Evolutionary conservation across 37 sponge, comb jelly and placozoan genomes (phyloP).

Genomic region (Geodia barretti): DNA sequence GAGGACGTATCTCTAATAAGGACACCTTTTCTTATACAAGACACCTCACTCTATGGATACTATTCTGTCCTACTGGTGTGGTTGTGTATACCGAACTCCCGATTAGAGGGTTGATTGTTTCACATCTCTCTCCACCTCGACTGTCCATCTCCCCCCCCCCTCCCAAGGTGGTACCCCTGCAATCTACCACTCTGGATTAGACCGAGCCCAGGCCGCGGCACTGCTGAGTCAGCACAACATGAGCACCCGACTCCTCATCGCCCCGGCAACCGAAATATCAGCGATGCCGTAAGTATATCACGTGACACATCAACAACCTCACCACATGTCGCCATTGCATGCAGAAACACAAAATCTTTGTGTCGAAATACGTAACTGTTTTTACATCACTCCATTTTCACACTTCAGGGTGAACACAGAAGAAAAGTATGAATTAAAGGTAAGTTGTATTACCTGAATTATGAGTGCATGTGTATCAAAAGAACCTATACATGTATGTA

Average conservation of each 20-base stretch:
- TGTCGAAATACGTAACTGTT: background rate
- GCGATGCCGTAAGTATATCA: constrained; percentile 24
- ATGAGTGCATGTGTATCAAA: too few species aligned
- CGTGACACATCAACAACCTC: background rate
- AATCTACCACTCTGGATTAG: constrained; percentile 4
- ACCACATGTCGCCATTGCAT: background rate
- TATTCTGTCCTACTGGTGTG: too few species aligned
- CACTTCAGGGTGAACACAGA: background rate
- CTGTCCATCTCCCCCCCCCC: constrained; percentile 5
- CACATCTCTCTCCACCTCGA: too few species aligned
- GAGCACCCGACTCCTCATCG: constrained; percentile 14
- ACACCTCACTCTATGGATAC: too few species aligned
- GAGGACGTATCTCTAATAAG: too few species aligned
- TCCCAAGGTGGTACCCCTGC: background rate
- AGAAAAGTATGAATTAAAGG: constrained; percentile 68
- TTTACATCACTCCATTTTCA: background rate
- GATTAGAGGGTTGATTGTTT: too few species aligned
- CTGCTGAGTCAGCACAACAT: background rate
- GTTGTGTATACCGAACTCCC: too few species aligned
- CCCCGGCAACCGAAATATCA: constrained; percentile 39
- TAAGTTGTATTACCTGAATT: too few species aligned
- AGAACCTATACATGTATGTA: too few species aligned
- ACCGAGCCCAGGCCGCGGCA: background rate
- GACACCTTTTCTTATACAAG: too few species aligned
- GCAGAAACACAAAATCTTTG: background rate